Evolutionary conservation across 2,888 invertebrate species (phyloP).

Genomic region (Tinea trinotella): DNA sequence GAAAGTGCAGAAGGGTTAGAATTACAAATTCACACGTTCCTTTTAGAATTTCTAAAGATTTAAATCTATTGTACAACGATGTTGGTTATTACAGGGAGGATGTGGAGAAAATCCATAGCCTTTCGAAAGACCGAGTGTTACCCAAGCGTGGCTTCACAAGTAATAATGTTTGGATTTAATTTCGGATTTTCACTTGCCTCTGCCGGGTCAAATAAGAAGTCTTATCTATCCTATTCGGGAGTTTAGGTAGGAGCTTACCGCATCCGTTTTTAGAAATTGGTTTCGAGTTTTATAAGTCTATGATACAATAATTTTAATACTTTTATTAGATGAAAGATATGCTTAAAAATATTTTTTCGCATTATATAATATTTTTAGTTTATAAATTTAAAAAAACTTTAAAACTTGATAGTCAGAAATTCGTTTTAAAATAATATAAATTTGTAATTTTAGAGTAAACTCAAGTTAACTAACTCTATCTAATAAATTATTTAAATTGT

Average conservation of each 20-base stretch:
- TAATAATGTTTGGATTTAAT: constrained; percentile 51
- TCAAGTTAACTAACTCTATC: too few species aligned
- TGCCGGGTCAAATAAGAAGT: constrained; percentile 18
- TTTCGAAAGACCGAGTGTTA: constrained; percentile 23
- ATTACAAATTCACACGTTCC: constrained; percentile 34
- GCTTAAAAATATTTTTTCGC: constrained; percentile 18
- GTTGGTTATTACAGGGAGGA: constrained; percentile 25
- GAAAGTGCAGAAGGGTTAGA: constrained; percentile 29
- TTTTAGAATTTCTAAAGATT: constrained; percentile 42
- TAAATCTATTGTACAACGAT: constrained; percentile 37
- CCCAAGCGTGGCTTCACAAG: constrained; percentile 33
- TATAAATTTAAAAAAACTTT: too few species aligned
- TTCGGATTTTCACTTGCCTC: constrained; percentile 26
- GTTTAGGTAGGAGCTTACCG: constrained; percentile 13
- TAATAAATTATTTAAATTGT: not conserved
- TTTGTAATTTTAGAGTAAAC: too few species aligned
- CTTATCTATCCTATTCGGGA: constrained; percentile 16
- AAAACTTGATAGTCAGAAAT: too few species aligned
- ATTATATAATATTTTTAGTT: too few species aligned
- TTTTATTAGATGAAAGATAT: constrained; percentile 20
- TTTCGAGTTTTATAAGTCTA: not conserved
- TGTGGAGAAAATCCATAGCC: constrained; percentile 32
- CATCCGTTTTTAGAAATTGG: constrained; percentile 10
- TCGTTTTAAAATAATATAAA: too few species aligned
- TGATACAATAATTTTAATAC: not conserved